A percentile compares a stretch with the other conserved stretches of the same genome.
phyloP scores from a whole-genome alignment of 2,888 invertebrate genomes.

The Macropis europaea region DNA sequence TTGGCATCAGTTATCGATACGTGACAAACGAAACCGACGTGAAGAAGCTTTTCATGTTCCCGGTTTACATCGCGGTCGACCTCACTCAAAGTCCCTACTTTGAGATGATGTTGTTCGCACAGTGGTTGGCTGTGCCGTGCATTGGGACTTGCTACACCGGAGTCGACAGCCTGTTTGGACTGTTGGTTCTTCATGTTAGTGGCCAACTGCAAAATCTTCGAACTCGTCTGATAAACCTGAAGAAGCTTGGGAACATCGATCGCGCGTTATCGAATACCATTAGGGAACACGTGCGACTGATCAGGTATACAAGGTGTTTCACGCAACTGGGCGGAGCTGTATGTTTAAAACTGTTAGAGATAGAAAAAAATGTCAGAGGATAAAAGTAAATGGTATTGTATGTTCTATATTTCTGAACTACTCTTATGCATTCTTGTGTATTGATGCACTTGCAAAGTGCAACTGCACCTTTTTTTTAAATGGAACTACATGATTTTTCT shows the following conservation, averaged over 20 bases:
- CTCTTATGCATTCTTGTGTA: too few relatives aligned
- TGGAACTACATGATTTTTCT: too few relatives aligned
- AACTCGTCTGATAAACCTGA: not conserved
- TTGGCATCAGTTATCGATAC: constrained; percentile 18
- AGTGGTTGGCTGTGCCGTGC: not conserved
- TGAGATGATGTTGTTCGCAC: constrained; percentile 8
- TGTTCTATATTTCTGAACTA: too few relatives aligned
- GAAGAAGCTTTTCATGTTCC: not conserved
- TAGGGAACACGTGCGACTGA: constrained; percentile 18
- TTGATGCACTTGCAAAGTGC: too few relatives aligned
- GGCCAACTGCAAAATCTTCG: constrained; percentile 35
- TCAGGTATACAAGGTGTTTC: constrained; percentile 17
- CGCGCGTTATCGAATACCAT: not conserved
- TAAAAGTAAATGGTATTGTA: too few relatives aligned
- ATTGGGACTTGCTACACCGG: not conserved
- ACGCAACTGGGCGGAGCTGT: not conserved
- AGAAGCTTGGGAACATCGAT: not conserved
- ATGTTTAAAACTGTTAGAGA: too few relatives aligned
- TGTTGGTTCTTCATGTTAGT: constrained; percentile 24
- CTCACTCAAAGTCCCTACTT: constrained; percentile 16
- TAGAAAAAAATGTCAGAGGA: too few relatives aligned
- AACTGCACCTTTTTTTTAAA: too few relatives aligned
- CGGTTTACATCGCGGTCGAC: constrained; percentile 7
- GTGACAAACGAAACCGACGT: constrained; percentile 14
- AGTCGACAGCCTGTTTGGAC: constrained; percentile 16